phyloP scores from a whole-genome alignment of 2,797 vertebrate species.

The Melanotaenia parkinsoni region DNA sequence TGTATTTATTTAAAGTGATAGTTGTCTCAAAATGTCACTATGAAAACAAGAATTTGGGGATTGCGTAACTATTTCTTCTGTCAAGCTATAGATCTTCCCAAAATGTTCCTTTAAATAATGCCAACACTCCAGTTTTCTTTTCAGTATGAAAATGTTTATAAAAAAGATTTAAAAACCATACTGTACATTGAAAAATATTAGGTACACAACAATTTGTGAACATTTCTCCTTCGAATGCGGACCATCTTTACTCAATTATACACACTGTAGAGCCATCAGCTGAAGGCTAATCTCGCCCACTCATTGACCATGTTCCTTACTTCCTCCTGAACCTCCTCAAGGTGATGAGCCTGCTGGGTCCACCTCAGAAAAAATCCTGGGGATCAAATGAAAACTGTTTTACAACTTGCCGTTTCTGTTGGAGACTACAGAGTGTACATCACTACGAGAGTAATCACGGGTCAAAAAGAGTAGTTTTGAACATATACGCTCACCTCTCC shows the following conservation, averaged over 20 bases:
- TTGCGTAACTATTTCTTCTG: background rate
- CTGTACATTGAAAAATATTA: slow-evolving; percentile 36
- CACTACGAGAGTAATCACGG: background rate
- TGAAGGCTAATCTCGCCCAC: slow-evolving; percentile 55
- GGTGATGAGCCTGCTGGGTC: slow-evolving; percentile 77
- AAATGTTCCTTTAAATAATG: slow-evolving; percentile 10
- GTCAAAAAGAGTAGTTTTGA: background rate
- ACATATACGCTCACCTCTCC: slow-evolving; percentile 81
- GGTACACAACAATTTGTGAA: slow-evolving; percentile 10
- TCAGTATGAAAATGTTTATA: slow-evolving; percentile 29
- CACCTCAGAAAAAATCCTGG: slow-evolving; percentile 89
- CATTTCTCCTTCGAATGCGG: slow-evolving; percentile 3
- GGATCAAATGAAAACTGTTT: background rate
- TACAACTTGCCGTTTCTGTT: background rate
- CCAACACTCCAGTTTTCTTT: background rate
- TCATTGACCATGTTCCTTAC: slow-evolving; percentile 78
- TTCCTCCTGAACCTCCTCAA: slow-evolving; percentile 82
- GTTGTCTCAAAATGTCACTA: background rate
- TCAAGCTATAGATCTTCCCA: background rate
- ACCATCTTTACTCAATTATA: background rate
- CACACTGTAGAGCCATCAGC: slow-evolving; percentile 17
- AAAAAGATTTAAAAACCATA: slow-evolving; percentile 9
- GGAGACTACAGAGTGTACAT: background rate
- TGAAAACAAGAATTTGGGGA: background rate
- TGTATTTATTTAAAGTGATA: background rate